phyloP scores from a whole-genome alignment of 2,797 vertebrate genomes.

The Platyrinchus mystaceus region DNA sequence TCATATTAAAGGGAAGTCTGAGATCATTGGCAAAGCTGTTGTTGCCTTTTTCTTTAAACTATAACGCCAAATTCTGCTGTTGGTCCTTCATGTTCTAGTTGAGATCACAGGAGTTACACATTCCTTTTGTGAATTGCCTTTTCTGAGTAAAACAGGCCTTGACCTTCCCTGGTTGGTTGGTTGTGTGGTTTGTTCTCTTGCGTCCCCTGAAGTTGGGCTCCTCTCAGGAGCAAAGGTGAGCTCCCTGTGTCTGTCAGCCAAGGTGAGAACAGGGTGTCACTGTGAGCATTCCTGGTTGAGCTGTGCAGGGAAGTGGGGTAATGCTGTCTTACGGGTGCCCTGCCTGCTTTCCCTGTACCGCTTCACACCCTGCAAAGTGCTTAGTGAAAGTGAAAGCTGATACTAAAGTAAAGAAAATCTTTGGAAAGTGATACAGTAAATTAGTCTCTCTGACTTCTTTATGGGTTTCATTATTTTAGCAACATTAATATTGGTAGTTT shows the following conservation, averaged over 20 bases:
- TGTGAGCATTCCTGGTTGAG: background rate
- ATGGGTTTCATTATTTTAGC: background rate
- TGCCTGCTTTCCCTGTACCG: background rate
- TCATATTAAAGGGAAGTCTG: background rate
- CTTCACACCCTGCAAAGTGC: background rate
- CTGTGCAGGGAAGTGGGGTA: background rate
- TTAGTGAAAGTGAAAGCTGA: background rate
- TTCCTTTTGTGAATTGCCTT: background rate
- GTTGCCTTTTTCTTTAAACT: background rate
- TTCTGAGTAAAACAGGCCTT: background rate
- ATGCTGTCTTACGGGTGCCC: background rate
- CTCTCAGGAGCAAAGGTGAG: background rate
- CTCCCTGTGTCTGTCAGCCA: background rate
- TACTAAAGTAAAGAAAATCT: background rate
- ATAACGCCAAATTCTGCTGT: background rate
- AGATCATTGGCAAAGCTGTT: background rate
- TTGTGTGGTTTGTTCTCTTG: background rate
- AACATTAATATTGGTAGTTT: background rate
- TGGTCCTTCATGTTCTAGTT: accelerated
- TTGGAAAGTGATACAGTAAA: background rate
- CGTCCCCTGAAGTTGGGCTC: background rate
- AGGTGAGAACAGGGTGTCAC: background rate
- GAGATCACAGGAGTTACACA: accelerated
- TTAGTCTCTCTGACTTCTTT: background rate
- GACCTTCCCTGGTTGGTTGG: background rate